Evolutionary conservation across 2,797 vertebrate genomes (phyloP).

Genomic region (Setipinna tenuifilis): DNA sequence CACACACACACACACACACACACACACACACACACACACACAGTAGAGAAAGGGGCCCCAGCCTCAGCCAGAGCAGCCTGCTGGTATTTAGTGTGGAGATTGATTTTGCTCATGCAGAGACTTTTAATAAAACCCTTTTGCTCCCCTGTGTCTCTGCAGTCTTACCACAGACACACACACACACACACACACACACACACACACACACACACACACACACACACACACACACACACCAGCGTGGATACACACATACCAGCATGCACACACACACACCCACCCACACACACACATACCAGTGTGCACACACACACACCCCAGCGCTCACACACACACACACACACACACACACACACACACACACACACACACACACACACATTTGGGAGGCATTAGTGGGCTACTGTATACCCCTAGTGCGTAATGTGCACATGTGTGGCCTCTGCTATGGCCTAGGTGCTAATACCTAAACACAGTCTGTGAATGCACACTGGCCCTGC

Average conservation of each 20-base stretch:
- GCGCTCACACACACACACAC: conserved; percentile 29
- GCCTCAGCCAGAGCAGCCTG: conserved; percentile 60
- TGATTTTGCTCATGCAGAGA: conserved; percentile 70
- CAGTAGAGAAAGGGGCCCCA: conserved; percentile 60
- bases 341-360: conserved; percentile 33
- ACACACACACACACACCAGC: conserved; percentile 14
- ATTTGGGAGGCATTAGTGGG: conserved; percentile 80
- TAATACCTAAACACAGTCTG: conserved; percentile 12
- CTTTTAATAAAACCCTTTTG: conserved; percentile 76
- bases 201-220: conserved; percentile 28
- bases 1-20: conserved; percentile 41
- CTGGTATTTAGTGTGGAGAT: conserved; percentile 57
- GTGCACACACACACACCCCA: neutral
- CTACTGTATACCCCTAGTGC: conserved; percentile 76
- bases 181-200: conserved; percentile 20
- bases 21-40: conserved; percentile 47
- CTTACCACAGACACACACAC: conserved; percentile 27
- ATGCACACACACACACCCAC: neutral
- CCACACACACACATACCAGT: neutral
- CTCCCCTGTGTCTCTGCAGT: conserved; percentile 62
- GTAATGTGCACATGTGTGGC: conserved; percentile 20
- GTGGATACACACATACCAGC: conserved; percentile 11
- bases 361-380: conserved; percentile 58
- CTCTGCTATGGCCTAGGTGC: conserved; percentile 7
- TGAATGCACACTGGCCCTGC: neutral